Conservation (phyloP, 1,140 invertebrate species). For the Pteromalus puparum region DNA sequence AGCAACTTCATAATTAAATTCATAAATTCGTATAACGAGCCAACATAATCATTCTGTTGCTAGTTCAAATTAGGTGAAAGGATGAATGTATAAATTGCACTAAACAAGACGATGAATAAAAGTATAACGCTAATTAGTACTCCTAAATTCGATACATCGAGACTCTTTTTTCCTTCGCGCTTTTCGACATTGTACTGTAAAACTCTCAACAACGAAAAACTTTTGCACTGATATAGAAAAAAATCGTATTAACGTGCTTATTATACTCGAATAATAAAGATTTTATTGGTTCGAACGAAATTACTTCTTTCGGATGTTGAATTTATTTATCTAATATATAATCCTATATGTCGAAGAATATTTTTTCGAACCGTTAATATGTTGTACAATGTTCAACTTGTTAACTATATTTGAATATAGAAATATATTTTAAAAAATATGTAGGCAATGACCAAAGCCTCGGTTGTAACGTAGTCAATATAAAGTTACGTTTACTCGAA, state of each 20-base stretch:
- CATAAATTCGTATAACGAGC: background rate
- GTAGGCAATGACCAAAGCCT: background rate
- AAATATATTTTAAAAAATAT: background rate
- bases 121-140: slow-evolving; percentile 9
- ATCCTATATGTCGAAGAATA: background rate
- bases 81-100: background rate
- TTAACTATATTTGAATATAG: no score
- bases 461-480: background rate
- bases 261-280: background rate
- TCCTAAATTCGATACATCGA: slow-evolving; percentile 33
- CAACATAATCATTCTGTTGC: slow-evolving; percentile 6
- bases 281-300: background rate
- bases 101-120: background rate
- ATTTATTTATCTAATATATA: slow-evolving; percentile 8
- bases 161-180: slow-evolving; percentile 20
- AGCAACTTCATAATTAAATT: background rate
- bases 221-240: slow-evolving; percentile 27
- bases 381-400: no score
- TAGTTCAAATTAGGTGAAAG: background rate
- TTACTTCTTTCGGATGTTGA: background rate
- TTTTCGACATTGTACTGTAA: background rate
- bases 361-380: no score
- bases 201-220: slow-evolving; percentile 35
- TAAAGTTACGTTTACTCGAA: background rate
- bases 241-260: background rate